Evolutionary conservation across 2,888 invertebrate species (phyloP), one percentile per base, ranked within the genome.

Genomic region (Adelognathus sp.): DNA sequence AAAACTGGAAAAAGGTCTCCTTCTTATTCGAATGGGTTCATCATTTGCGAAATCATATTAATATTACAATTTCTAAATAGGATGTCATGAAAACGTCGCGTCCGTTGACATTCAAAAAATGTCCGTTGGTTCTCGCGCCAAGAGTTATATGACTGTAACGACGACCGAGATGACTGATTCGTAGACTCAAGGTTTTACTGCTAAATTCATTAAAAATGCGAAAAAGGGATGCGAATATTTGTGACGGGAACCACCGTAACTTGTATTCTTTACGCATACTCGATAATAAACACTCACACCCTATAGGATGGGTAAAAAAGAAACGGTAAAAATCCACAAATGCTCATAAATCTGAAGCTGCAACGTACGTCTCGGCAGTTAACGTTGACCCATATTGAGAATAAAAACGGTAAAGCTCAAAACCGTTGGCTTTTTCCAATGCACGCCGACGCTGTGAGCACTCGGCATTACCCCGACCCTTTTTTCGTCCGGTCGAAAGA

Each of bases 311-410:
- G 52, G 16, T 16, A 39, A 27, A 27, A 41, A 73, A 73, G 61
- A 66, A 71, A 58, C 60, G 60, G 73, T 78, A 75, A 76, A 75
- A 75, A 69, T 52, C 50, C 16, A 27, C 33, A 36, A 27, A 52
- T 24, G n/a, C 58, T 60, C 66, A 14, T 56, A 61, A 67, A 74
- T 50, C 46, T 50, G 24, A 21, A 24, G 24, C 24, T 50, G 21
- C 11, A 67, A 16, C 29, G 24, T 33, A 29, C n/a, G 11, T 31
- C 18, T 27, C 24, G 61, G 44, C 56, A 36, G 24, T 39, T 52
- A 46, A 39, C 27, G 9, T 50, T 73, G 79, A 77, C 75, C 79
- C 74, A 80, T 29, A 76, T 74, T 52, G 36, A 61, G 33, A 71
- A 74, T 41, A 73, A 54, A 76, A 76, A 78, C 61, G 75, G 71